phyloP scores from a whole-genome alignment of 2,797 vertebrate species.

The Rhynchotus rufescens region DNA sequence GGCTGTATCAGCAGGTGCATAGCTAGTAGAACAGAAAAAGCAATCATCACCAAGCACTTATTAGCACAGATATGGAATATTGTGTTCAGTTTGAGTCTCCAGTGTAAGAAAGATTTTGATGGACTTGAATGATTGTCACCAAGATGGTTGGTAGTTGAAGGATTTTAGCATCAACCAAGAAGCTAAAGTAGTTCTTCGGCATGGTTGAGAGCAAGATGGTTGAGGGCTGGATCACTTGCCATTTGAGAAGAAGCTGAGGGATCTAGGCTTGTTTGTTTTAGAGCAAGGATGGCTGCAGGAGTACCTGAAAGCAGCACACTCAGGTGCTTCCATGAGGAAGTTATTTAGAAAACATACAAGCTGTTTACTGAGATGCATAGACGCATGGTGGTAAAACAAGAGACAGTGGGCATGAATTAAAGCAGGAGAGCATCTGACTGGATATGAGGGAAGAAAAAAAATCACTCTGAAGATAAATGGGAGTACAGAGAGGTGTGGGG shows the following conservation, averaged over 20 bases:
- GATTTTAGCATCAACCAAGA: no score
- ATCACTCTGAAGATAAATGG: not conserved
- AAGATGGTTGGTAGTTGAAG: not conserved
- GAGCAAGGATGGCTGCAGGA: not conserved
- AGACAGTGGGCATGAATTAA: not conserved
- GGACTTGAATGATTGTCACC: not conserved
- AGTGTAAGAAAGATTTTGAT: not conserved
- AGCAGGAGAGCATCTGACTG: not conserved
- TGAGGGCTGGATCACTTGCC: not conserved
- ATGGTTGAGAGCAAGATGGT: not conserved
- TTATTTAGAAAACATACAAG: not conserved
- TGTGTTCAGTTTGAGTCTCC: not conserved
- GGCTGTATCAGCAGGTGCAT: not conserved
- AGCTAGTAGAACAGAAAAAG: not conserved
- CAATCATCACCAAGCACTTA: not conserved
- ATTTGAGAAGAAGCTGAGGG: not conserved
- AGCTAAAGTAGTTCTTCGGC: no score
- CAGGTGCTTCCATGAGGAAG: not conserved
- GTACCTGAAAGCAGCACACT: not conserved
- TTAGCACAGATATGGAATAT: not conserved
- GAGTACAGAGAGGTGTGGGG: not conserved
- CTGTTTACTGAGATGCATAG: not conserved
- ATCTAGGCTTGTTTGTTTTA: fast-evolving
- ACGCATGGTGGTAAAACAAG: not conserved
- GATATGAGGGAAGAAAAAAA: not conserved